Percentiles rank a stretch among this genome's conserved stretches.
These are phyloP conservation scores for Porites cylindrica DNA, from an alignment of 92 coral and sea anemone species.

Conservation along the genomic window DNA sequence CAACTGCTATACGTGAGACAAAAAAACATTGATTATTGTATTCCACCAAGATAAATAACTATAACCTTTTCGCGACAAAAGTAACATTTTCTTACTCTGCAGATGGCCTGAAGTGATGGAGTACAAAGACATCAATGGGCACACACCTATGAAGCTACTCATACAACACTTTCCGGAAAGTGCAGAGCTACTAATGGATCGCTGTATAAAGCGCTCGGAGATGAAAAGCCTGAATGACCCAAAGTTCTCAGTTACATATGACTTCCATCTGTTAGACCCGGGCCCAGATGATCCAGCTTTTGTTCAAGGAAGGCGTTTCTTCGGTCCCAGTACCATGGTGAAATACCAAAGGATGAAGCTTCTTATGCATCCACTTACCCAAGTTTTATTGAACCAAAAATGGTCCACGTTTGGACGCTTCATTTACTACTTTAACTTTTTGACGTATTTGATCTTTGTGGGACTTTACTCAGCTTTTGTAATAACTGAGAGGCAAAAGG, in stretches of 20 bases:
- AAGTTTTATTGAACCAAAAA: constrained; percentile 67
- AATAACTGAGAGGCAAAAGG: constrained; percentile 37
- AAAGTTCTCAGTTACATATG: constrained; percentile 73
- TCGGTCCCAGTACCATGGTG: constrained; percentile 80
- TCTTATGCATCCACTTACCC: constrained; percentile 76
- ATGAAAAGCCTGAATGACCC: constrained; percentile 47
- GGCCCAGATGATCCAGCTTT: constrained; percentile 85
- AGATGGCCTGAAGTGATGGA: constrained; percentile 83
- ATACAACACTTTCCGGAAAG: constrained; percentile 80
- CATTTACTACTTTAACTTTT: constrained; percentile 67
- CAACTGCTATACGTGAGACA: too few species aligned
- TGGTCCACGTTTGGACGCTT: constrained; percentile 79
- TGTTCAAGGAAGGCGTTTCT: constrained; percentile 64
- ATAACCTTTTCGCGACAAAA: too few species aligned
- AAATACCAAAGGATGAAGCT: constrained; percentile 51
- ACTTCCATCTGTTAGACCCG: constrained; percentile 85
- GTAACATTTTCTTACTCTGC: background rate
- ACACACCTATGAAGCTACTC: constrained; percentile 72
- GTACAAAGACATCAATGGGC: constrained; percentile 44
- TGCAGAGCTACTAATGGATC: constrained; percentile 75
- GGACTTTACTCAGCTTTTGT: constrained; percentile 61
- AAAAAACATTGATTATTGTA: too few species aligned
- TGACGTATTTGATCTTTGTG: constrained; percentile 67
- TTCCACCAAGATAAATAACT: too few species aligned
- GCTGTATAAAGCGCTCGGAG: constrained; percentile 67